phyloP scores from a whole-genome alignment of 2,888 invertebrate species.

The Desoria tigrina region DNA sequence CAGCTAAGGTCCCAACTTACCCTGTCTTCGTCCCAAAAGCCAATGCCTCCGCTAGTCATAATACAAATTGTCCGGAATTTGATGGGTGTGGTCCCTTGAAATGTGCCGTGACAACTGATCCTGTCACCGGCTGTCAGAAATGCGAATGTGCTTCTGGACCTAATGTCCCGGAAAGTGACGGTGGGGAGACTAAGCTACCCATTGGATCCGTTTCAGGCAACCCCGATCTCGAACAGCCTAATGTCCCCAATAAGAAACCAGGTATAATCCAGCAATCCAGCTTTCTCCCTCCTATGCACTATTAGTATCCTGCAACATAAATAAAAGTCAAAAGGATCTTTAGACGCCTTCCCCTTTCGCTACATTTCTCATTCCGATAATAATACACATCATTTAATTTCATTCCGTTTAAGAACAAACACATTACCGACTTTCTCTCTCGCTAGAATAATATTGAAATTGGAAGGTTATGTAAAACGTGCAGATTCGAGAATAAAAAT shows the following conservation, averaged over 20 bases:
- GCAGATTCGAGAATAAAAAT: too few relatives aligned
- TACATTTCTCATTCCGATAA: too few relatives aligned
- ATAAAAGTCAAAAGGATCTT: not conserved
- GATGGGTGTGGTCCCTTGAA: conserved; percentile 50
- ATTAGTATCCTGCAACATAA: not conserved
- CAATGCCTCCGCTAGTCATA: conserved; percentile 17
- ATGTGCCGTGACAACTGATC: conserved; percentile 49
- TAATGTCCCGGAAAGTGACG: conserved; percentile 22
- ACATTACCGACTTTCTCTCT: too few relatives aligned
- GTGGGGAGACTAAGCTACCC: conserved; percentile 24
- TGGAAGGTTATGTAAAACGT: too few relatives aligned
- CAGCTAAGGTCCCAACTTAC: not conserved
- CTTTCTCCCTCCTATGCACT: not conserved
- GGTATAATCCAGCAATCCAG: too few relatives aligned
- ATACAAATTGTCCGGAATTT: conserved; percentile 46
- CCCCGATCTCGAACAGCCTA: conserved; percentile 10
- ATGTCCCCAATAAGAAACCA: conserved; percentile 13
- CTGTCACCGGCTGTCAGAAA: conserved; percentile 48
- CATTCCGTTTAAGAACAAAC: too few relatives aligned
- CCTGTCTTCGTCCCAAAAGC: not conserved
- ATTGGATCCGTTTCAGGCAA: conserved; percentile 46
- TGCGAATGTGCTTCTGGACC: conserved; percentile 43
- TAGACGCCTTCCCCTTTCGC: not conserved
- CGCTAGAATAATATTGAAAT: too few relatives aligned
- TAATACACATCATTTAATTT: too few relatives aligned